These are phyloP conservation scores for Trachops cirrhosus DNA, from an alignment of 2,797 vertebrate genomes.

Conservation along the genomic window DNA sequence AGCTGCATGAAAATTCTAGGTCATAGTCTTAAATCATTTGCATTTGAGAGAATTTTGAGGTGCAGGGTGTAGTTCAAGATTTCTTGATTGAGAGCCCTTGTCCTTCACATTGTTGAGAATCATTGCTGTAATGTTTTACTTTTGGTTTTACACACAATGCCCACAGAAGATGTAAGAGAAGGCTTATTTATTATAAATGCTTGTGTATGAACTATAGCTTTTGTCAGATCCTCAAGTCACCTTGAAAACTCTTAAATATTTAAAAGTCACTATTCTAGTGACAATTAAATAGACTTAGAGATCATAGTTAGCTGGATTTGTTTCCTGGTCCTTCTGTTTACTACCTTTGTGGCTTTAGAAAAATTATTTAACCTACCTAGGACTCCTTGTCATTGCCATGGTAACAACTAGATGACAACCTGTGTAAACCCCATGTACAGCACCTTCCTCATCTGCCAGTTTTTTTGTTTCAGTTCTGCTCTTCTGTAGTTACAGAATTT, in stretches of 20 bases:
- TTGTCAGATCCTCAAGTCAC: not conserved
- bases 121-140: not conserved
- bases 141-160: not conserved
- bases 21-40: not conserved
- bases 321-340: not conserved
- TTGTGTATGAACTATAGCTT: not conserved
- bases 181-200: not conserved
- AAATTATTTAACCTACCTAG: not conserved
- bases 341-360: not conserved
- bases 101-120: not conserved
- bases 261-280: not conserved
- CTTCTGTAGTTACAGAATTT: not conserved
- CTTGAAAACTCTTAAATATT: not conserved
- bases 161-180: not conserved
- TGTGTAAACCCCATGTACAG: not conserved
- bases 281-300: not conserved
- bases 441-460: rapidly evolving
- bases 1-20: not conserved
- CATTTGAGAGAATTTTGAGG: not conserved
- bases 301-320: not conserved
- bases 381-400: not conserved
- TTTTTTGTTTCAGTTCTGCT: not conserved
- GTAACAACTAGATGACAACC: not conserved
- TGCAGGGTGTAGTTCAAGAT: not conserved
- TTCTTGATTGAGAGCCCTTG: not conserved